phyloP scores from a whole-genome alignment of 2,797 vertebrate species.

The Linurgus olivaceus region DNA sequence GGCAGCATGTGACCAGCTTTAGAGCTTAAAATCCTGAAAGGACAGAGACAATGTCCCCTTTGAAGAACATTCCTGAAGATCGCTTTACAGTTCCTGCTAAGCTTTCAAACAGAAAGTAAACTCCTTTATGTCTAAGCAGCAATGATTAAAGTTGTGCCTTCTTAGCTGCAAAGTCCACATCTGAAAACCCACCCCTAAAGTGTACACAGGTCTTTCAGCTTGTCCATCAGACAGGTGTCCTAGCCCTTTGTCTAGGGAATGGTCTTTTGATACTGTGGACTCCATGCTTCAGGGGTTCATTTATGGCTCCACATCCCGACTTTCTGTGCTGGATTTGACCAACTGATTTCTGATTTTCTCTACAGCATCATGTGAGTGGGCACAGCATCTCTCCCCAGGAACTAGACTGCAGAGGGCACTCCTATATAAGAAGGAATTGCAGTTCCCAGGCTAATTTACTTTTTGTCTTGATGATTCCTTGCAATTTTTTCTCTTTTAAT shows the following conservation, averaged over 20 bases:
- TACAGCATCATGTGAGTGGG: not conserved
- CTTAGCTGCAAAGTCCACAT: not conserved
- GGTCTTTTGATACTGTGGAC: not conserved
- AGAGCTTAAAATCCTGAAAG: conserved; percentile 40
- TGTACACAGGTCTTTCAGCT: not conserved
- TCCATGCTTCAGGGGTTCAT: not conserved
- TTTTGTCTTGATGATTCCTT: not conserved
- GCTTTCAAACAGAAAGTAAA: not conserved
- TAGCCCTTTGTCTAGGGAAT: not conserved
- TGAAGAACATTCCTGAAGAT: conserved; percentile 40
- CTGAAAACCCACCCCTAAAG: not conserved
- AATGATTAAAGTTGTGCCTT: not conserved
- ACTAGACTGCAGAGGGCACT: conserved; percentile 59
- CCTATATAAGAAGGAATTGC: conserved; percentile 41
- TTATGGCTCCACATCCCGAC: rapidly evolving
- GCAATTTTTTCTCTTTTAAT: conserved; percentile 27
- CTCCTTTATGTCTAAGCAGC: not conserved
- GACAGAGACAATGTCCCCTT: conserved; percentile 18
- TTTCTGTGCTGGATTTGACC: not conserved
- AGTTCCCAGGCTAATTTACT: not conserved
- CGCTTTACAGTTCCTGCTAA: not conserved
- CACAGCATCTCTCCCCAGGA: not conserved
- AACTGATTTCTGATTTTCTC: not conserved
- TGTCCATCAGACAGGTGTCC: not conserved
- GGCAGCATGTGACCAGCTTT: conserved; percentile 34